Percentiles rank a stretch among this genome's conserved stretches.
These are phyloP conservation scores for Pteronura brasiliensis DNA, from an alignment of 2,113 vertebrate genomes.

Conservation along the genomic window DNA sequence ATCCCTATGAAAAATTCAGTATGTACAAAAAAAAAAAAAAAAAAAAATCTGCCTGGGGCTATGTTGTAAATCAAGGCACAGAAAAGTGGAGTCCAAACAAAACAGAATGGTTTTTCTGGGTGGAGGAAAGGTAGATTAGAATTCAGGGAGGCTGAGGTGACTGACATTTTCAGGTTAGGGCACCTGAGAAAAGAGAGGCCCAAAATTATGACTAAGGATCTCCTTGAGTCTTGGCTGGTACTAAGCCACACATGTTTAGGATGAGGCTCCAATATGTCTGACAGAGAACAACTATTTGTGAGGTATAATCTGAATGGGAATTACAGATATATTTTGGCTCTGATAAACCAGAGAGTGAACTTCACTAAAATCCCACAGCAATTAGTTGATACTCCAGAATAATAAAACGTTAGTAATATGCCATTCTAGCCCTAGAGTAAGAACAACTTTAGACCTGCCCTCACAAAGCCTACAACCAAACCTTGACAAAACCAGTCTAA, in stretches of 20 bases:
- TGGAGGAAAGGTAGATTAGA: not conserved
- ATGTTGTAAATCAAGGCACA: not conserved
- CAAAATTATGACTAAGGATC: not conserved
- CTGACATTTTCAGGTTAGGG: not conserved
- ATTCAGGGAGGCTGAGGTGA: not conserved
- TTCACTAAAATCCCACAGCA: not conserved
- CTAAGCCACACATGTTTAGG: not conserved
- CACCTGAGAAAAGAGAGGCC: not conserved
- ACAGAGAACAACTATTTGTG: not conserved
- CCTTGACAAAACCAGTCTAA: not conserved
- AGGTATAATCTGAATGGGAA: not conserved
- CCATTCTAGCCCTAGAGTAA: not conserved
- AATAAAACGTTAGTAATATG: not conserved
- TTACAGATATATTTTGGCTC: not conserved
- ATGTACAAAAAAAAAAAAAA: not conserved
- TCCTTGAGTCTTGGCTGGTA: not conserved
- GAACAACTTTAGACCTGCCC: not conserved
- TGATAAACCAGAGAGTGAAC: not conserved
- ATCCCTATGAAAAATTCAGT: not conserved
- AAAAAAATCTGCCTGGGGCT: not conserved
- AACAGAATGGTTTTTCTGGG: not conserved
- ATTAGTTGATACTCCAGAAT: not conserved
- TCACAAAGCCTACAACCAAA: not conserved
- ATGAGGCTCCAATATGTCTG: not conserved
- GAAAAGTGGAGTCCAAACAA: not conserved